These are phyloP conservation scores for Lepisosteus oculatus DNA, from an alignment of 2,113 vertebrate genomes.

Conservation along the genomic window DNA sequence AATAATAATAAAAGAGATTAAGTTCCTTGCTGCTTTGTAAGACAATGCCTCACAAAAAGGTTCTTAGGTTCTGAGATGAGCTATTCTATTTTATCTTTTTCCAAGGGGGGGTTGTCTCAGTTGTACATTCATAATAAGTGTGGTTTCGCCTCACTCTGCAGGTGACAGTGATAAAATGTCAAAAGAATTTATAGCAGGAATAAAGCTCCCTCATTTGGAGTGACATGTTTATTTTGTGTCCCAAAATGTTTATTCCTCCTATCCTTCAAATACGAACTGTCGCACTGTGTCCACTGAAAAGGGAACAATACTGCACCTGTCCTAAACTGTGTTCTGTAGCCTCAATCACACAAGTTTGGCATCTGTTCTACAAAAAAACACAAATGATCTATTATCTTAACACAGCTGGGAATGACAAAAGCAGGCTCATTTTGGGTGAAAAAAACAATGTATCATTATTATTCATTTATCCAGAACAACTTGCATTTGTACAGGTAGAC, in stretches of 20 bases:
- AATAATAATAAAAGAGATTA: too few relatives aligned
- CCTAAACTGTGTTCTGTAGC: not conserved
- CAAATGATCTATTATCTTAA: not conserved
- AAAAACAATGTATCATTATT: too few relatives aligned
- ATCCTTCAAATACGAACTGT: slow-evolving; percentile 10
- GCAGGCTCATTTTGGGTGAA: too few relatives aligned
- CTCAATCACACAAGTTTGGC: slow-evolving; percentile 2
- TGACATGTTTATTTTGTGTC: slow-evolving; percentile 12
- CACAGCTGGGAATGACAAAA: too few relatives aligned
- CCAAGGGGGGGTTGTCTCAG: too few relatives aligned
- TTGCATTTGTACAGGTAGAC: too few relatives aligned
- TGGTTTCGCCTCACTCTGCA: slow-evolving; percentile 14
- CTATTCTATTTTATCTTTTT: too few relatives aligned
- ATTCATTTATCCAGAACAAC: too few relatives aligned
- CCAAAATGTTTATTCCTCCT: not conserved
- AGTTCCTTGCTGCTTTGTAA: too few relatives aligned
- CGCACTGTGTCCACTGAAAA: not conserved
- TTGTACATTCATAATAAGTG: slow-evolving; percentile 3
- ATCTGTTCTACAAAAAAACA: not conserved
- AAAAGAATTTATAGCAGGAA: slow-evolving; percentile 7
- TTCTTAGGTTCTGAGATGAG: too few relatives aligned
- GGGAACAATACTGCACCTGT: not conserved
- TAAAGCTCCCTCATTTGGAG: slow-evolving; percentile 9
- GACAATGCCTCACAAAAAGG: too few relatives aligned
- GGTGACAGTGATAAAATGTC: slow-evolving; percentile 26